These are phyloP conservation scores for Eristalis tenax DNA, from an alignment of 2,888 invertebrate species.

Conservation along the genomic window DNA sequence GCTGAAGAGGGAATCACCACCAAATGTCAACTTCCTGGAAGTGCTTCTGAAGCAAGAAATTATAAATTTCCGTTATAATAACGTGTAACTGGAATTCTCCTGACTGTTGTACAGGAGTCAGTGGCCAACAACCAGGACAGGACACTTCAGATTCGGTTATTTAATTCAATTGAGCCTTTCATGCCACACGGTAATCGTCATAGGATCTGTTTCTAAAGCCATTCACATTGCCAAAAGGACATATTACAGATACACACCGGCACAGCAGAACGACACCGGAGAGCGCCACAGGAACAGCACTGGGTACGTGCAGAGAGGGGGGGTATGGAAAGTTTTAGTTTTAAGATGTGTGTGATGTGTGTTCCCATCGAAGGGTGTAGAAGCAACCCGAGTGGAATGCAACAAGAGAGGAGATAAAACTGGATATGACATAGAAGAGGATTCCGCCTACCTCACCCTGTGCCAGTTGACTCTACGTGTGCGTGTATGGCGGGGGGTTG, in stretches of 20 bases:
- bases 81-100: constrained; percentile 54
- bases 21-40: constrained; percentile 72
- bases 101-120: constrained; percentile 29
- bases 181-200: constrained; percentile 72
- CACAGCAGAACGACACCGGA: not conserved
- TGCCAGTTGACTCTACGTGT: constrained; percentile 42
- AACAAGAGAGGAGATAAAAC: constrained; percentile 70
- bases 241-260: constrained; percentile 32
- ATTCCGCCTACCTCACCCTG: constrained; percentile 38
- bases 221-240: constrained; percentile 67
- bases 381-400: constrained; percentile 68
- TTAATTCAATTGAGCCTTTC: constrained; percentile 72
- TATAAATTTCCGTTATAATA: constrained; percentile 72
- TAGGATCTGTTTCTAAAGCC: constrained; percentile 68
- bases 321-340: constrained; percentile 64
- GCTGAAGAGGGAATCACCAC: constrained; percentile 27
- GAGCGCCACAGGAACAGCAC: not conserved
- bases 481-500: not conserved
- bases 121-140: constrained; percentile 43
- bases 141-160: constrained; percentile 66
- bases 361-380: constrained; percentile 43
- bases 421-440: constrained; percentile 67
- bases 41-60: constrained; percentile 71
- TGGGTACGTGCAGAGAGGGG: not conserved
- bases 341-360: constrained; percentile 36